Evolutionary conservation across 1,140 invertebrate species (phyloP), one percentile per base, ranked within the genome.

Genomic region (Zaprionus tsacasi): DNA sequence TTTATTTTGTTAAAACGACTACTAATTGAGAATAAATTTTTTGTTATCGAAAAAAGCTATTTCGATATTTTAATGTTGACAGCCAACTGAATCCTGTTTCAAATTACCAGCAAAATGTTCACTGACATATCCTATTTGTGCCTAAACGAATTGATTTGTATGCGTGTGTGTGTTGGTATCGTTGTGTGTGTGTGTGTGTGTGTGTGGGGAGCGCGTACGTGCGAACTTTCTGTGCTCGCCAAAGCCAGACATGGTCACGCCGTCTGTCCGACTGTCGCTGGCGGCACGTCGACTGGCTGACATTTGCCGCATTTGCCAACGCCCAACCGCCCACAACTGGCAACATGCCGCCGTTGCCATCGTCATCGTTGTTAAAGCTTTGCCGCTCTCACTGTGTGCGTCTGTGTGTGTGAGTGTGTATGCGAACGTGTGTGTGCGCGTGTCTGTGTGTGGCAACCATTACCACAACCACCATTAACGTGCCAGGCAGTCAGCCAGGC

Each of bases 401-500:
- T 64, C 3, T 38, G 57, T 17, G 58, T 61, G 64, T 65, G n/a
- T 15, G 52, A 57, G 60, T 67, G 63, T 40, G 48, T 74, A 65
- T 66, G 69, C 67, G 73, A 74, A 67, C 66, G 70, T 74, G 52
- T 72, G 25, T 80, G 57, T 68, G 15, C 64, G 60, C 58, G 69
- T 78, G 70, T 71, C 64, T 81, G 71, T 78, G 82, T 86, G 69
- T 69, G 83, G 81, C 85, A 89, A 89, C 83, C 85, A 89, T 88
- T 88, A 89, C 83, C 83, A 88, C 85, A 88, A 88, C 83, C 85
- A 87, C 83, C 83, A 87, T 89, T 88, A 88, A 88, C 85, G 85
- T 88, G 81, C 85, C 81, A 89, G 85, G 85, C 82, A 85, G 81
- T 69, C 78, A 81, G 76, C 78, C 78, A 78, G 76, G 66, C 76